A percentile compares a stretch with the other conserved stretches of the same genome.
Evolutionary conservation across 2,113 vertebrate genomes (phyloP).

Genomic region (Chrysochloris asiatica): DNA sequence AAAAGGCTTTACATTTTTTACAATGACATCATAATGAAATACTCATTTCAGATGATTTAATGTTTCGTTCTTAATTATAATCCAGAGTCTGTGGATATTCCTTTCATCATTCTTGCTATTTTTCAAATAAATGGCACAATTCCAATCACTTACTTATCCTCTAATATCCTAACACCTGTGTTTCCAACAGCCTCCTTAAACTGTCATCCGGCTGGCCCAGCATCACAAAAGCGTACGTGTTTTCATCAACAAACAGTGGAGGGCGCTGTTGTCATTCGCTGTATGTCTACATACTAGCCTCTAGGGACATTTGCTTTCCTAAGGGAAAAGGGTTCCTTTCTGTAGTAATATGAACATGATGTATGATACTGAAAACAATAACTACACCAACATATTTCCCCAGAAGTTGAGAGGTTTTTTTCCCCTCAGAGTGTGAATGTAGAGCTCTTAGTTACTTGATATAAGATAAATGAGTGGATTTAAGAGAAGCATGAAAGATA

Average conservation of each 20-base stretch:
- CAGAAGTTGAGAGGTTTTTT: background rate
- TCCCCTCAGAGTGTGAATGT: constrained; percentile 6
- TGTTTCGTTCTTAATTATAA: constrained; percentile 69
- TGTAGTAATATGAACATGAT: constrained; percentile 52
- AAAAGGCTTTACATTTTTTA: constrained; percentile 71
- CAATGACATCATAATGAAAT: constrained; percentile 62
- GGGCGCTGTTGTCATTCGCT: constrained; percentile 83
- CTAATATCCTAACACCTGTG: constrained; percentile 57
- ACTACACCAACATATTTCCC: constrained; percentile 38
- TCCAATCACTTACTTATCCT: constrained; percentile 68
- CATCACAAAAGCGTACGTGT: constrained; percentile 15
- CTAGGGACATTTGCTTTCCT: background rate
- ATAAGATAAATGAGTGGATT: constrained; percentile 33
- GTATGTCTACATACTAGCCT: background rate
- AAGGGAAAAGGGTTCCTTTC: constrained; percentile 42
- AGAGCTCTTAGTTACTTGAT: constrained; percentile 9
- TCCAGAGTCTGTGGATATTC: background rate
- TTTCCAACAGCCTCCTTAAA: constrained; percentile 55
- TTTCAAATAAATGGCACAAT: constrained; percentile 31
- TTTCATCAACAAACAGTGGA: constrained; percentile 68
- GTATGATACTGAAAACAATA: constrained; percentile 48
- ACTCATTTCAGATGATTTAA: constrained; percentile 59
- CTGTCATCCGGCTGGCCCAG: constrained; percentile 60
- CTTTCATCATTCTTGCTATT: constrained; percentile 55
- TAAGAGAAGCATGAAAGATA: constrained; percentile 13